phyloP scores from a whole-genome alignment of 2,113 vertebrate species.

The Cervus canadensis region DNA sequence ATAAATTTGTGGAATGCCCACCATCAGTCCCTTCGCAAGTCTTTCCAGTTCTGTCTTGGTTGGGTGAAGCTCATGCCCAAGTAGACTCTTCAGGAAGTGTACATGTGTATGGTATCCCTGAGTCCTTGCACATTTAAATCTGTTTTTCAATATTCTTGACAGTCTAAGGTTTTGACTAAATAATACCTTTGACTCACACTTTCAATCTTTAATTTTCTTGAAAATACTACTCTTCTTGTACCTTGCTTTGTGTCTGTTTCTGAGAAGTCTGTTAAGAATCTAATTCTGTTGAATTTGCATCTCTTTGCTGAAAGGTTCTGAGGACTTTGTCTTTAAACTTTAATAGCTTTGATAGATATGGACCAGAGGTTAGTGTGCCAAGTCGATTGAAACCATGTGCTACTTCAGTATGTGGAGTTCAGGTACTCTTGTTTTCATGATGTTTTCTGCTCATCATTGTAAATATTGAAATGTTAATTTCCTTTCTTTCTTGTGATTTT shows the following conservation, averaged over 20 bases:
- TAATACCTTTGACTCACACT: background rate
- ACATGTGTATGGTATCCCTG: background rate
- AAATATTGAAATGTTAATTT: background rate
- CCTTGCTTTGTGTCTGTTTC: background rate
- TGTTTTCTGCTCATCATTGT: background rate
- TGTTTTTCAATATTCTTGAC: background rate
- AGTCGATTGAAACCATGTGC: background rate
- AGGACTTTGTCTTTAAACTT: background rate
- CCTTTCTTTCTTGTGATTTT: background rate
- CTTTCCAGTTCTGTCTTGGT: background rate
- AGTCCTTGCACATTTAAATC: background rate
- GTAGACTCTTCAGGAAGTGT: background rate
- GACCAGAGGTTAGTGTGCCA: background rate
- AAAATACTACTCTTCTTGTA: background rate
- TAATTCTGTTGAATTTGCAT: background rate
- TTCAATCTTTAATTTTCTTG: background rate
- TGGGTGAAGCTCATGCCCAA: background rate
- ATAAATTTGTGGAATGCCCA: background rate
- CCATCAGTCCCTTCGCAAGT: background rate
- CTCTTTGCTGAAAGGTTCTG: background rate
- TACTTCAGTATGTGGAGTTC: background rate
- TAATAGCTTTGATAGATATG: background rate
- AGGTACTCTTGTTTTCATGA: background rate
- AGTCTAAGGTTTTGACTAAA: background rate
- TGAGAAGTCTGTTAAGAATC: background rate